These are phyloP conservation scores for Garra rufa DNA, from an alignment of 2,113 vertebrate genomes.

Conservation along the genomic window DNA sequence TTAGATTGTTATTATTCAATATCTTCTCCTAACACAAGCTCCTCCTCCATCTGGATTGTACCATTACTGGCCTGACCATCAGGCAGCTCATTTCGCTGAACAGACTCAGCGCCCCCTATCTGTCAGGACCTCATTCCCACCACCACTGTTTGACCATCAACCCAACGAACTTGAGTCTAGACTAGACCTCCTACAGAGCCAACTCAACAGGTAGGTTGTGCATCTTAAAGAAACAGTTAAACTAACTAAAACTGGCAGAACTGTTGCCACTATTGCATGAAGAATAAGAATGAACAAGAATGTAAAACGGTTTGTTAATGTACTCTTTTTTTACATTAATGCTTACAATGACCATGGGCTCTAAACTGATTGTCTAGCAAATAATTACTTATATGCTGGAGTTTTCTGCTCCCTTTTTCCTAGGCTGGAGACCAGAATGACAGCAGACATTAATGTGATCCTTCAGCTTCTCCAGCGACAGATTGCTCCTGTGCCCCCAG, in stretches of 20 bases:
- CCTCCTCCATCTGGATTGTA: slow-evolving; percentile 78
- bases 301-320: neutral
- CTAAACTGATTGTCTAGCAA: too few relatives aligned
- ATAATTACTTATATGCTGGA: neutral
- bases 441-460: slow-evolving; percentile 89
- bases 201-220: slow-evolving; percentile 86
- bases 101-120: slow-evolving; percentile 77
- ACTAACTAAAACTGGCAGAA: neutral
- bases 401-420: neutral
- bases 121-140: slow-evolving; percentile 66
- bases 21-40: slow-evolving; percentile 60
- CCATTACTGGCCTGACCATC: slow-evolving; percentile 83
- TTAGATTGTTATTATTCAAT: neutral
- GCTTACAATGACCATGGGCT: neutral
- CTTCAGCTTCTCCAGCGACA: slow-evolving; percentile 93
- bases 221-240: neutral
- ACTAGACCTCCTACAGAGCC: slow-evolving; percentile 89
- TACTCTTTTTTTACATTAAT: neutral
- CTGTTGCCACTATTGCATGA: neutral
- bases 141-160: slow-evolving; percentile 67
- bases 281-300: neutral
- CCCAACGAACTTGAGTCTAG: slow-evolving; percentile 83
- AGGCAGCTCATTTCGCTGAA: slow-evolving; percentile 61
- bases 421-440: slow-evolving; percentile 93
- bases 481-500: slow-evolving; percentile 82